Evolutionary conservation across 2,888 invertebrate species (phyloP), one percentile per base, ranked within the genome.

Genomic region (Keiferia lycopersicella): DNA sequence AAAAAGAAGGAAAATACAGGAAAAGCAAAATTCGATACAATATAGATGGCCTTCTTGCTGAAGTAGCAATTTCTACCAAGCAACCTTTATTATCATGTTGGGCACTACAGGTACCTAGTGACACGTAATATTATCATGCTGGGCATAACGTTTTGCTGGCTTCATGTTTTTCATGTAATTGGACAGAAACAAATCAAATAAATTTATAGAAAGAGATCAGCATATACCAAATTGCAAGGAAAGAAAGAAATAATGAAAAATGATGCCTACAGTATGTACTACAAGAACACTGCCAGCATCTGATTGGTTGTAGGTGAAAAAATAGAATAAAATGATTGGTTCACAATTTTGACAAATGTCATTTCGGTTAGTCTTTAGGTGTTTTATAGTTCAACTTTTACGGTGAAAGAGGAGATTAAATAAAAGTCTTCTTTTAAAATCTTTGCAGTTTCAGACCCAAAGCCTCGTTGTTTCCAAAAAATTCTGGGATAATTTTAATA

Each of bases 381-480:
- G 14, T 34, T 56, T 56, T 34, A 34, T 16, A 34, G 56, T n/a
- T n/a, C 56, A 56, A 56, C 56, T 30, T 56, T 53, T 53, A n/a
- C 3, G n/a, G 14, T 26, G n/a, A 18, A n/a, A 16, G 4, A 11
- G 3, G 3, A 45, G 51, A 10, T 53, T 26, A 26, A 22, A n/a
- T n/a, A n/a, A n/a, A n/a, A n/a, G n/a, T n/a, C n/a, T n/a, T n/a
- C n/a, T n/a, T n/a, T 6, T 12, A 14, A 12, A 53, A 45, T 45
- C 7, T 45, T 45, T 7, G 16, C 8, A 1, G 16, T 45, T n/a
- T n/a, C 11, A 45, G 16, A 16, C n/a, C 16, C 1, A 16, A 1
- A 7, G 16, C 16, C 45, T 6, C n/a, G 4, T 45, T 45, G 16
- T 45, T 45, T 16, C 3, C 45, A 45, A 0, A 45, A 45, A n/a